Evolutionary conservation across 2,797 vertebrate genomes (phyloP).

Genomic region (Acanthis flammea): DNA sequence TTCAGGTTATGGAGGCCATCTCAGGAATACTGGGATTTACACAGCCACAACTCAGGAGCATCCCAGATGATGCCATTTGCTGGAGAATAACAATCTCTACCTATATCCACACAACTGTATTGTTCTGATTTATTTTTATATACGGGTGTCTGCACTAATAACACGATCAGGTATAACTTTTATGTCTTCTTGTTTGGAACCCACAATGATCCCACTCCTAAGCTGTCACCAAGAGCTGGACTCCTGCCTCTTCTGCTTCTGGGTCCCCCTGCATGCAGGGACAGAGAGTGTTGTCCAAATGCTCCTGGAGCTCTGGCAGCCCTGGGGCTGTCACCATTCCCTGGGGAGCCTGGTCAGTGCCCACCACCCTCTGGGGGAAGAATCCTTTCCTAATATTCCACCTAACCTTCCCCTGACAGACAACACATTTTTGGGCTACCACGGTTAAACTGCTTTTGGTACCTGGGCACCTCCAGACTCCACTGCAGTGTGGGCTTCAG

Average conservation of each 20-base stretch:
- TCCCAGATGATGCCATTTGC: neutral
- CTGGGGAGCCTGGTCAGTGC: neutral
- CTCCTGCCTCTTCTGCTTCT: neutral
- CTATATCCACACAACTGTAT: neutral
- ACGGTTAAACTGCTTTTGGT: neutral
- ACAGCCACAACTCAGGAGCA: neutral
- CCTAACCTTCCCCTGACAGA: neutral
- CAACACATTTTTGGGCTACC: neutral
- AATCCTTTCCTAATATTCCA: neutral
- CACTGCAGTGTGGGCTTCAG: neutral
- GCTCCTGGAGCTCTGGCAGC: neutral
- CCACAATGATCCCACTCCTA: neutral
- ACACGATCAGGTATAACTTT: neutral
- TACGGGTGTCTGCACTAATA: neutral
- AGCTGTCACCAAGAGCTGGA: neutral
- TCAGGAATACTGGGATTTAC: neutral
- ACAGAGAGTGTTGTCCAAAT: accelerated
- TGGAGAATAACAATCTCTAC: neutral
- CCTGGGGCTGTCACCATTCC: neutral
- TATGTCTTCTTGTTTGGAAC: neutral
- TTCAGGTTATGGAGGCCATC: neutral
- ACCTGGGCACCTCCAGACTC: neutral
- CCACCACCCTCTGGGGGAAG: neutral
- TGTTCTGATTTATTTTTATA: neutral
- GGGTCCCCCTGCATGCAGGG: neutral